A percentile compares a stretch with the other conserved stretches of the same genome.
phyloP scores from a whole-genome alignment of 2,797 vertebrate species.

The Clamator glandarius region DNA sequence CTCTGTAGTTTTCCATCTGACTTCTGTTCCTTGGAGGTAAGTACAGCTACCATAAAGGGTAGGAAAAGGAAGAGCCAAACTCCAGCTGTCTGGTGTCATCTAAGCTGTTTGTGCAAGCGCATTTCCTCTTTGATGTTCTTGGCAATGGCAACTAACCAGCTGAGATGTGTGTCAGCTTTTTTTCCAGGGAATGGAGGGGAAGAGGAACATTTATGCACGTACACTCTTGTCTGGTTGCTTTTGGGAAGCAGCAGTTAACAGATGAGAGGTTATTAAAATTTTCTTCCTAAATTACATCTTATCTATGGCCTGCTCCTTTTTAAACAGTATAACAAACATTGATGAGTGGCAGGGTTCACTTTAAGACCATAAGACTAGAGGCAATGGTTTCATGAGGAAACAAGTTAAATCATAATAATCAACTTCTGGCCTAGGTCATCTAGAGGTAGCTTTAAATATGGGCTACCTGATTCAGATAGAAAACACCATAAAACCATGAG shows the following conservation, averaged over 20 bases:
- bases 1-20: neutral
- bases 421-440: neutral
- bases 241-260: slow-evolving; percentile 62
- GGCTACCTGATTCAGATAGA: neutral
- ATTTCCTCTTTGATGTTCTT: slow-evolving; percentile 68
- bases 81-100: slow-evolving; percentile 63
- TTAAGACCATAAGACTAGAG: neutral
- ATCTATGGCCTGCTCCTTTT: slow-evolving; percentile 29
- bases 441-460: neutral
- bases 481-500: neutral
- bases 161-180: slow-evolving; percentile 60
- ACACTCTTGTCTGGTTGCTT: slow-evolving; percentile 62
- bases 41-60: slow-evolving; percentile 16
- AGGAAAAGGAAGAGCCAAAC: slow-evolving; percentile 48
- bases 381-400: neutral
- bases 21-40: slow-evolving; percentile 25
- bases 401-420: neutral
- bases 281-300: slow-evolving; percentile 60
- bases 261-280: slow-evolving; percentile 69
- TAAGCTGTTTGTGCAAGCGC: slow-evolving; percentile 54
- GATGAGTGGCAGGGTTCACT: neutral
- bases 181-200: slow-evolving; percentile 35
- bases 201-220: slow-evolving; percentile 53
- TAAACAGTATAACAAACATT: slow-evolving; percentile 40
- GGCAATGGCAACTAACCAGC: slow-evolving; percentile 66